phyloP scores from a whole-genome alignment of 2,113 vertebrate genomes.

The Xiphophorus couchianus region DNA sequence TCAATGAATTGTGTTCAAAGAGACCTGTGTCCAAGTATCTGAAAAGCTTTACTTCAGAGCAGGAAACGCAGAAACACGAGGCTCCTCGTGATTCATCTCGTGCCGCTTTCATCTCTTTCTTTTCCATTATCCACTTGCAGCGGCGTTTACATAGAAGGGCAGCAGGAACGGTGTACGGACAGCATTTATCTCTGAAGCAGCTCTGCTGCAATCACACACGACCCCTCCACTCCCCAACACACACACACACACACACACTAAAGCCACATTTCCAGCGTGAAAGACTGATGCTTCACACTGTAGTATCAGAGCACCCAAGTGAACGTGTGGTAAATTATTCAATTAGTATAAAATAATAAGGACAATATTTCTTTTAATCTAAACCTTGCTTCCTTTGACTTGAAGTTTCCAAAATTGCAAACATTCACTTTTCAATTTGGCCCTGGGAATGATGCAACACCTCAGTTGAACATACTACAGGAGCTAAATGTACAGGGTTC shows the following conservation, averaged over 20 bases:
- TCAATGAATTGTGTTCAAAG: slow-evolving; percentile 42
- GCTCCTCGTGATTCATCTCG: slow-evolving; percentile 44
- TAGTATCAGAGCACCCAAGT: not conserved
- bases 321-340: not conserved
- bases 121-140: slow-evolving; percentile 49
- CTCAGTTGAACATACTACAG: no score
- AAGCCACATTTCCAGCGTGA: not conserved
- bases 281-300: not conserved
- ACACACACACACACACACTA: not conserved
- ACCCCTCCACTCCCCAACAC: not conserved
- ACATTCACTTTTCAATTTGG: no score
- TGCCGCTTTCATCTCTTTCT: slow-evolving; percentile 53
- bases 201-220: slow-evolving; percentile 14
- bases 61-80: slow-evolving; percentile 30
- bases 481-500: no score
- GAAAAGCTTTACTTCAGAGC: slow-evolving; percentile 46
- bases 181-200: slow-evolving; percentile 48
- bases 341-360: not conserved
- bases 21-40: slow-evolving; percentile 22
- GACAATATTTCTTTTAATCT: not conserved
- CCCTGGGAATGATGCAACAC: no score
- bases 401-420: not conserved
- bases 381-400: not conserved
- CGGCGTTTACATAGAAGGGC: slow-evolving; percentile 29
- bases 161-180: slow-evolving; percentile 40